Base-by-base conservation (phyloP, 1,140 invertebrate species). In the Melipona quadrifasciata region DNA sequence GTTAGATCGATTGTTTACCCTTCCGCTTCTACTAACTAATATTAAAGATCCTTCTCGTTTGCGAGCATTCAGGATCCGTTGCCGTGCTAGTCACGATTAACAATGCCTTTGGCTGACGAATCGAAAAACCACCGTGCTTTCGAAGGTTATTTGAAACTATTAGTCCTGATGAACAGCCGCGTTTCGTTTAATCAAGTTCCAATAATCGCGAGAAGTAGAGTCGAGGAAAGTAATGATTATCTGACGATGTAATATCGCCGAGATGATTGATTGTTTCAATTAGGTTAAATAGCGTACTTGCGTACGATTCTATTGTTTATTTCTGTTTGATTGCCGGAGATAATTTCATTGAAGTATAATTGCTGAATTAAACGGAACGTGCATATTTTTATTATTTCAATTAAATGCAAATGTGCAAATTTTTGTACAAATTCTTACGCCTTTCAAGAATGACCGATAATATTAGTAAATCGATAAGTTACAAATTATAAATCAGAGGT, bases 1-100 rank as follows among this genome's bases (percentile, higher is more conserved):
- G 85, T 86, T 86, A 86, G 81, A 74, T 68, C 80, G 61, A 86
- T 86, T 86, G 85, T 86, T 86, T 86, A 86, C 81, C 85, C 74
- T 82, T 83, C 74, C 72, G 71, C 31, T 39, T 64, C 72, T 53
- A 27, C 80, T 83, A 86, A 83, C 74, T 78, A 81, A 84, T 86
- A 86, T 86, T 83, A 83, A 86, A 83, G 85, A 86, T 86, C 85
- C 27, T 31, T 68, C 85, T 86, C 85, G 79, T 86, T 86, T 86
- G 80, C 81, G 81, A 17, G 53, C 81, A 86, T 86, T 86, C 85
- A 86, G 47, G 21, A 61, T 65, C 34, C 64, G 58, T 70, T 67
- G 47, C 76, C 65, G n/a, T 31, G 12, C 6, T 17, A n/a, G 34
- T 53, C 51, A n/a, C 53, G 17, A 51, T 51, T 47, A 57, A 85